Base-by-base conservation (phyloP, 2,888 invertebrate genomes). In the Phyllotreta cruciferae region DNA sequence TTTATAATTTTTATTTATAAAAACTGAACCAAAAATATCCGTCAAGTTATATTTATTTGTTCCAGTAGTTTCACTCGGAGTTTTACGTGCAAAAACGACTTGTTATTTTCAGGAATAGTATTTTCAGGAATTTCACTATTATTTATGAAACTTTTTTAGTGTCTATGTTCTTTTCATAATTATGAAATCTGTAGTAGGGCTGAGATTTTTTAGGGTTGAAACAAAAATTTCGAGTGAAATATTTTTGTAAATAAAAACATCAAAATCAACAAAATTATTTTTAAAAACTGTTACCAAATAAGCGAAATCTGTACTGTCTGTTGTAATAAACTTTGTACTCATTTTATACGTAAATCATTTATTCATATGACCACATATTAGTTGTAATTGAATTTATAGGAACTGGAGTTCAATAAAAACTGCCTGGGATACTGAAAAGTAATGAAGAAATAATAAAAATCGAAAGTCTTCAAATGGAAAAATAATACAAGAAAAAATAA, bases 1-100 rank as follows among this genome's bases (percentile, higher is more conserved):
- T 82, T 87, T 92, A 82, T 92, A 90, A 69, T 63, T 49, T 37
- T 64, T 68, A 61, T 64, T 54, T 60, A 56, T 64, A 62, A 56
- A 56, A 62, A 62, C 42, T 57, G 57, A 67, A 66, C 67, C 69
- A 67, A 69, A 69, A 69, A 66, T 62, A 58, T 66, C 35, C 60
- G 63, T 56, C 39, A 53, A 64, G 35, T 56, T 67, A 64, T 66
- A 67, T 66, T 67, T 69, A 62, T 64, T 66, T 66, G 61, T 61
- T 56, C 54, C 11, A 13, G 10, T 14, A 36, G 42, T 58, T 58
- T 58, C 58, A 58, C 58, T 58, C 50, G 50, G 34, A 58, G 42
- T 47, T 57, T 49, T 57, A 49, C 2, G 8, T 47, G 49, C n/a
- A 34, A 24, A 24, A 24, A 24, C 24, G 24, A 24, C 24, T 24